Evolutionary conservation across 2,113 vertebrate species (phyloP).

Genomic region (Delphinapterus leucas): DNA sequence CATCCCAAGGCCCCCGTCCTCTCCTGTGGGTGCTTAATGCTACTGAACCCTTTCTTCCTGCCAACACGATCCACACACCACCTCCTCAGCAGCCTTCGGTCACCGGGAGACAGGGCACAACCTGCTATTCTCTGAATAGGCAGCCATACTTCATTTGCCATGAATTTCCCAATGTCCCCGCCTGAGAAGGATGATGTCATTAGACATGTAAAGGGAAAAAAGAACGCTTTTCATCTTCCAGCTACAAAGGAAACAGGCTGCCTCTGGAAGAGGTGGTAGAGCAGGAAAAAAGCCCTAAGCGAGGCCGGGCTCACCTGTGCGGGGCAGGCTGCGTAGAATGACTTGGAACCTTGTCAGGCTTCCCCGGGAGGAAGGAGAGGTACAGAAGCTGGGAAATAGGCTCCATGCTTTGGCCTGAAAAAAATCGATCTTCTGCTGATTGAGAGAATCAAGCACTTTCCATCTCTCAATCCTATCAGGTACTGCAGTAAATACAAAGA

Average conservation of each 20-base stretch:
- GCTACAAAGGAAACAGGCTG: not conserved
- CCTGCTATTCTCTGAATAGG: not conserved
- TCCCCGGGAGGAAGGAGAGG: not conserved
- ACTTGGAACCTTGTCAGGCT: not conserved
- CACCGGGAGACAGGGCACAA: not conserved
- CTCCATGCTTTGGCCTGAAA: not conserved
- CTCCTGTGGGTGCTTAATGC: not conserved
- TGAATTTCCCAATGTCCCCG: not conserved
- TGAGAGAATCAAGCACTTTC: not conserved
- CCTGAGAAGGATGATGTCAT: not conserved
- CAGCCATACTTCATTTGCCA: not conserved
- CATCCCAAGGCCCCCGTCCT: not conserved
- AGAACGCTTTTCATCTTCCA: not conserved
- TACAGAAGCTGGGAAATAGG: not conserved
- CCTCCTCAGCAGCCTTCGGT: not conserved
- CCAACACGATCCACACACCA: not conserved
- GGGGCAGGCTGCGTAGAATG: not conserved
- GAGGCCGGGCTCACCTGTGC: not conserved
- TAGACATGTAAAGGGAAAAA: not conserved
- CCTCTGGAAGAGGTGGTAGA: accelerated
- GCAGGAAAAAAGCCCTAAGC: not conserved
- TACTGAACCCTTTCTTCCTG: not conserved
- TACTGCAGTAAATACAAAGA: not conserved
- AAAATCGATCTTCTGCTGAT: not conserved
- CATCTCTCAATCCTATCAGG: not conserved